A percentile compares a stretch with the other conserved stretches of the same genome.
Evolutionary conservation across 1,140 invertebrate species (phyloP).

Genomic region (Drosophila truncata): DNA sequence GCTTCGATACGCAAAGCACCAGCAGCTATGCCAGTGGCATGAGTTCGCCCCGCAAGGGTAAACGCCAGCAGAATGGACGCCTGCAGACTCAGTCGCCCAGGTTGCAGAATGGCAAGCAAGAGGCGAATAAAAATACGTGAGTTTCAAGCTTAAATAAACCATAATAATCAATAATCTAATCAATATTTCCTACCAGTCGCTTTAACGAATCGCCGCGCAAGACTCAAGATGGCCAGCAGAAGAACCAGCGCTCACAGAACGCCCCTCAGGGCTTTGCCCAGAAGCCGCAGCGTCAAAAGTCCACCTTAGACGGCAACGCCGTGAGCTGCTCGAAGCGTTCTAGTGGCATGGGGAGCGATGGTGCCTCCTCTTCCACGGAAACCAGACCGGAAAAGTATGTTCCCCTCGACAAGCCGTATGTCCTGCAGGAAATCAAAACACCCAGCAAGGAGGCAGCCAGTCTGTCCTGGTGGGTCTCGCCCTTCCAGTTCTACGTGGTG

Average conservation of each 20-base stretch:
- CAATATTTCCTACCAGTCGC: slow-evolving; percentile 40
- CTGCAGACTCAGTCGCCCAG: slow-evolving; percentile 54
- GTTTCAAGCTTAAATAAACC: not conserved
- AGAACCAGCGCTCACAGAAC: slow-evolving; percentile 74
- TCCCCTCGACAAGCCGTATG: slow-evolving; percentile 82
- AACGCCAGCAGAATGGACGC: slow-evolving; percentile 62
- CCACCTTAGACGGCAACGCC: slow-evolving; percentile 48
- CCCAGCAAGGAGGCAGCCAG: slow-evolving; percentile 84
- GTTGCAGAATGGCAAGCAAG: slow-evolving; percentile 63
- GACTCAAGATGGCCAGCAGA: slow-evolving; percentile 42
- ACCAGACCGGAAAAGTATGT: slow-evolving; percentile 79
- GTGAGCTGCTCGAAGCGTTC: slow-evolving; percentile 55
- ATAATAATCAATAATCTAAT: not conserved
- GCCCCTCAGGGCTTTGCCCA: slow-evolving; percentile 79
- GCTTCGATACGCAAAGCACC: slow-evolving; percentile 63
- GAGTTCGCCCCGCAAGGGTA: slow-evolving; percentile 68
- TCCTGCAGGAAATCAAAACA: slow-evolving; percentile 62
- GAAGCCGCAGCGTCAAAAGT: slow-evolving; percentile 65
- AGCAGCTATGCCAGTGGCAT: slow-evolving; percentile 65
- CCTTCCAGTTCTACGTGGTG: slow-evolving; percentile 90
- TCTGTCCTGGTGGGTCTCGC: slow-evolving; percentile 89
- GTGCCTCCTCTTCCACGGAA: slow-evolving; percentile 25
- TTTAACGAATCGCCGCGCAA: slow-evolving; percentile 67
- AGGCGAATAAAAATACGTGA: slow-evolving; percentile 67
- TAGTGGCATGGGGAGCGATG: slow-evolving; percentile 58